Evolutionary conservation across 2,113 vertebrate genomes (phyloP).

Genomic region (Narcine bancroftii): DNA sequence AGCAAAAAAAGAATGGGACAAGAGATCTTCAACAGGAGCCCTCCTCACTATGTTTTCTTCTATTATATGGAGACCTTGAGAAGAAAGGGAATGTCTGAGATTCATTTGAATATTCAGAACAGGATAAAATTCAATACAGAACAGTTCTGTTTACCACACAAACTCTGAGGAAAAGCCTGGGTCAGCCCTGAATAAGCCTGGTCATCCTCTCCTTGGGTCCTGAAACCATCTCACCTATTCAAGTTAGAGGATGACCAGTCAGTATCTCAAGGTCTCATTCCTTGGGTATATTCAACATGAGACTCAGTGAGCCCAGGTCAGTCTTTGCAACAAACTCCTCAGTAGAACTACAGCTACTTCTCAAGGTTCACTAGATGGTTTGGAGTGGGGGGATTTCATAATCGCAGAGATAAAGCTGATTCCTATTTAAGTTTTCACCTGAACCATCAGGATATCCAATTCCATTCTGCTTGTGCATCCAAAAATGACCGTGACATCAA

Average conservation of each 20-base stretch:
- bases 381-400: neutral
- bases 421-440: neutral
- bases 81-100: too few relatives aligned
- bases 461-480: neutral
- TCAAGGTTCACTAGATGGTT: neutral
- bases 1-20: too few relatives aligned
- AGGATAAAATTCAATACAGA: neutral
- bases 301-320: neutral
- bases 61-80: too few relatives aligned
- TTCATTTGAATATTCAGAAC: too few relatives aligned
- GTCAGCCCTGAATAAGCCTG: neutral
- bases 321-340: neutral
- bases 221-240: neutral
- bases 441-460: neutral
- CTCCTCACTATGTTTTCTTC: too few relatives aligned
- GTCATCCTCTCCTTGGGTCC: neutral
- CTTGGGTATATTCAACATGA: neutral
- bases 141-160: neutral
- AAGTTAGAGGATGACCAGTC: neutral
- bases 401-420: neutral
- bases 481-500: neutral
- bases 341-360: neutral
- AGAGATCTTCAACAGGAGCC: too few relatives aligned
- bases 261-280: neutral
- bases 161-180: neutral